A percentile compares a stretch with the other conserved stretches of the same genome.
Conservation (phyloP, 2,113 vertebrate species). For the Xenopus laevis region DNA sequence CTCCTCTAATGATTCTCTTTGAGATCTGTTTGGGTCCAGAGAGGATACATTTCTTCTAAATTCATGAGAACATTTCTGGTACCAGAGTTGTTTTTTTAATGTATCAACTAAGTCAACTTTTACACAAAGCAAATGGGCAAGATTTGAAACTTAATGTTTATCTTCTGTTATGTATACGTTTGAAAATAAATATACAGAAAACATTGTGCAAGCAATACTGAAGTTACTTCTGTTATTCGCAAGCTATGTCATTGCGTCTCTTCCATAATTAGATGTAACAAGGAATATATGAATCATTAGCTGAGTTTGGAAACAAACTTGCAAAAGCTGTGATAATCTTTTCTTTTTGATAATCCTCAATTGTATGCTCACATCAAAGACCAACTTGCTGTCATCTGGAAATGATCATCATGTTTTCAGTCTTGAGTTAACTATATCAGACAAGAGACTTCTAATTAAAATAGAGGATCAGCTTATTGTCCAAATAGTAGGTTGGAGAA, state of each 20-base stretch:
- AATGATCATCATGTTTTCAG: not conserved
- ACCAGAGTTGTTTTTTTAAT: too few relatives aligned
- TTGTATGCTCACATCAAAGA: conserved; percentile 25
- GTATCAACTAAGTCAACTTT: too few relatives aligned
- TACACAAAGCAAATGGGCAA: too few relatives aligned
- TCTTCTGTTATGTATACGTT: too few relatives aligned
- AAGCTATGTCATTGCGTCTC: not conserved
- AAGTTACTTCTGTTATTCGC: not conserved
- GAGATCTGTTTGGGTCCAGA: too few relatives aligned
- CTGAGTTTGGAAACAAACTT: conserved; percentile 32
- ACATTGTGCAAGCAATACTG: too few relatives aligned
- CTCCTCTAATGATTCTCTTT: too few relatives aligned
- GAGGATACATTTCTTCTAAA: too few relatives aligned
- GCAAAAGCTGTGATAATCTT: conserved; percentile 27
- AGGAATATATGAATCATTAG: conserved; percentile 19
- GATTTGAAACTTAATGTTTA: too few relatives aligned
- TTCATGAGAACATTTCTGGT: too few relatives aligned
- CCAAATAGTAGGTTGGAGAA: not conserved
- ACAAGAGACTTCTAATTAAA: conserved; percentile 20
- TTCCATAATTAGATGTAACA: conserved; percentile 14
- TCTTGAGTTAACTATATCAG: conserved; percentile 7
- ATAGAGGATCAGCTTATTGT: conserved; percentile 20
- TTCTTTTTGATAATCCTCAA: conserved; percentile 16
- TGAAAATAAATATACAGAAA: too few relatives aligned
- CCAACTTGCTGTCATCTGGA: not conserved